Conservation (phyloP, 1,140 invertebrate species). For the Drosophila tani region DNA sequence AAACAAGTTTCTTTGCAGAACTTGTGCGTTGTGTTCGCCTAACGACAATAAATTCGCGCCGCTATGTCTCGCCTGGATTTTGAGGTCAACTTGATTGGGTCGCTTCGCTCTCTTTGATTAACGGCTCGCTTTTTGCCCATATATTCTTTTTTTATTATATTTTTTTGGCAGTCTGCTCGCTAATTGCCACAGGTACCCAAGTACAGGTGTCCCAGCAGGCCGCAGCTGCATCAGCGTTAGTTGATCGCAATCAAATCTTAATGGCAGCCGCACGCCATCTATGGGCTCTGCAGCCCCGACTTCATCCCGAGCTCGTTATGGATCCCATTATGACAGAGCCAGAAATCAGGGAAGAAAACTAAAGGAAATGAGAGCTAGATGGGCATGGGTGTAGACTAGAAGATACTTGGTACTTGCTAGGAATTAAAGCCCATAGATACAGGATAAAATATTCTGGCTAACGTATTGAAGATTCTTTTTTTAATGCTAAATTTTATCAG, state of each 20-base stretch:
- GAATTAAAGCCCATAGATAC: background rate
- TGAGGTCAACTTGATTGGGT: slow-evolving; percentile 65
- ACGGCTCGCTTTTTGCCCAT: slow-evolving; percentile 43
- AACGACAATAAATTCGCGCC: slow-evolving; percentile 59
- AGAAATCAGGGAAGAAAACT: slow-evolving; percentile 16
- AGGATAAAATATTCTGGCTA: too few species aligned
- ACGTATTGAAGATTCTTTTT: too few species aligned
- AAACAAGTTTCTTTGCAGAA: slow-evolving; percentile 53
- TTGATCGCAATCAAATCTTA: slow-evolving; percentile 66
- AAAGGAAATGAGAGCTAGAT: background rate
- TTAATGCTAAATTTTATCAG: too few species aligned
- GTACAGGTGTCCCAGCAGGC: slow-evolving; percentile 39
- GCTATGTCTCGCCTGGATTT: slow-evolving; percentile 54
- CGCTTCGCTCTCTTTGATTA: slow-evolving; percentile 62
- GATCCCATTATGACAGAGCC: slow-evolving; percentile 37
- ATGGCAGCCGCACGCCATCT: slow-evolving; percentile 58
- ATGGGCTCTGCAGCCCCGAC: slow-evolving; percentile 6
- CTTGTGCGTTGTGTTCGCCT: slow-evolving; percentile 27
- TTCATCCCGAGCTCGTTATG: slow-evolving; percentile 50
- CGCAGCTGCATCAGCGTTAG: slow-evolving; percentile 24
- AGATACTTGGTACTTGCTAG: background rate
- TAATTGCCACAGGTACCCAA: slow-evolving; percentile 65
- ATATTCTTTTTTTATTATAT: slow-evolving; percentile 1
- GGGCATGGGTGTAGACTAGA: background rate
- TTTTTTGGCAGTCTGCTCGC: slow-evolving; percentile 46